Evolutionary conservation across 2,113 vertebrate genomes (phyloP).

Genomic region (Brachyistius frenatus): DNA sequence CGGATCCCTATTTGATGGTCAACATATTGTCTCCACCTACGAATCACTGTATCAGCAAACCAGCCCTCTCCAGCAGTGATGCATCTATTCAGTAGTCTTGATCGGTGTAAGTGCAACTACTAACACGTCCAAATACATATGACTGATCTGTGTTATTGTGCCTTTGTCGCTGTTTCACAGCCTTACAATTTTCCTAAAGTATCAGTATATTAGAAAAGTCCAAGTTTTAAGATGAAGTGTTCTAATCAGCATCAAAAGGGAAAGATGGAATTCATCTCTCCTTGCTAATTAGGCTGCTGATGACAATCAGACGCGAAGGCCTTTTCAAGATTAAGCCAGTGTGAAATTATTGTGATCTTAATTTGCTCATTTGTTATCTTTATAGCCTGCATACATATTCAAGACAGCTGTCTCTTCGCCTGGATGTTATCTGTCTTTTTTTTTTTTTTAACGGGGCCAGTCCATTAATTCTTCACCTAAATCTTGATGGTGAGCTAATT

Average conservation of each 20-base stretch:
- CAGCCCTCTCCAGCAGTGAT: not conserved
- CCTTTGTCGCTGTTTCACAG: not conserved
- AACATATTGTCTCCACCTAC: not conserved
- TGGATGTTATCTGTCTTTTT: not conserved
- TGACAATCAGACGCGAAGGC: not conserved
- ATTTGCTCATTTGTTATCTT: slow-evolving; percentile 4
- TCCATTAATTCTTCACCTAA: slow-evolving; percentile 6
- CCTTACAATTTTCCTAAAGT: not conserved
- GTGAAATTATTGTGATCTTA: slow-evolving; percentile 14
- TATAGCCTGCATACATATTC: not conserved
- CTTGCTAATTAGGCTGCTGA: not conserved
- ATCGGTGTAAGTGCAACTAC: not conserved
- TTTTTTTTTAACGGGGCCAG: not conserved
- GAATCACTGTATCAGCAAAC: not conserved
- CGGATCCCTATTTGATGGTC: not conserved
- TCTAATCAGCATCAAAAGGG: not conserved
- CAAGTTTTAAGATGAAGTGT: not conserved
- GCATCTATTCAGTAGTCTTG: not conserved
- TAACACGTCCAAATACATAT: not conserved
- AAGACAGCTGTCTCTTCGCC: not conserved
- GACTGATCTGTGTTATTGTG: not conserved
- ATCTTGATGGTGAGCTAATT: not conserved
- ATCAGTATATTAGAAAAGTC: not conserved
- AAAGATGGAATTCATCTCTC: not conserved
- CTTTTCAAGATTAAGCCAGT: slow-evolving; percentile 28